Base-by-base conservation (phyloP, 2,797 vertebrate genomes). In the Phataginus tetradactyla region DNA sequence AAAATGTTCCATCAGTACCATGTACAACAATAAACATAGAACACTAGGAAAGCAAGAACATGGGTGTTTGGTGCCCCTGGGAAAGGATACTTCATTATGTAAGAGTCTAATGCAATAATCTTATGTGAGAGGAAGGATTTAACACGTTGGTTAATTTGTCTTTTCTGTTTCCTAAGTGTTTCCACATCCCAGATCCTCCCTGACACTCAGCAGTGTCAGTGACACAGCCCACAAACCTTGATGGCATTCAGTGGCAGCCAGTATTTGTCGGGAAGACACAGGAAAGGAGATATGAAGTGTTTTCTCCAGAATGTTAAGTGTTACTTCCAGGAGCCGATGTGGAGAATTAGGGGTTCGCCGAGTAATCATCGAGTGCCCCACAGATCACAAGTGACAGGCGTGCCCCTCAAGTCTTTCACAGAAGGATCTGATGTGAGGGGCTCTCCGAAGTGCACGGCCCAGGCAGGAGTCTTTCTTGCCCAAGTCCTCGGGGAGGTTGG, bases 341-440 rank as follows among this genome's bases (percentile, higher is more conserved):
- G 64, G 23, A 75, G 37, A 74, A 80, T 49, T 25, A 53, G 21
- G 37, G 13, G 1, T 10, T 57, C 53, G 37, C 34, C 18, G 8
- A 0, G 32, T 71, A 49, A 29, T 51, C 51, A 18, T 20, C 0
- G 14, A 86, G 49, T 1, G 21, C 39, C 34, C 7, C 37, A 27
- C 2, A 11, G 9, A 27, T 51, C 25, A 7, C 23, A 49, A 77
- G 74, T 45, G 85, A 42, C 13, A 25, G 37, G 80, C 57, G 20
- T 2, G 32, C 1, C 7, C 29, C 4, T 1, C 29, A 0, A 0
- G 29, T 42, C 14, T 34, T 66, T 78, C 75, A 37, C 21, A 29
- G 69, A 59, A 49, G 66, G 27, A 17, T 55, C 29, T 45, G 49
- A 57, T 39, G 15, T 13, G 12, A 7, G 1, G 7, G 59, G 23